Conservation (phyloP, 2,888 invertebrate species). For the Coelopa pilipes region DNA sequence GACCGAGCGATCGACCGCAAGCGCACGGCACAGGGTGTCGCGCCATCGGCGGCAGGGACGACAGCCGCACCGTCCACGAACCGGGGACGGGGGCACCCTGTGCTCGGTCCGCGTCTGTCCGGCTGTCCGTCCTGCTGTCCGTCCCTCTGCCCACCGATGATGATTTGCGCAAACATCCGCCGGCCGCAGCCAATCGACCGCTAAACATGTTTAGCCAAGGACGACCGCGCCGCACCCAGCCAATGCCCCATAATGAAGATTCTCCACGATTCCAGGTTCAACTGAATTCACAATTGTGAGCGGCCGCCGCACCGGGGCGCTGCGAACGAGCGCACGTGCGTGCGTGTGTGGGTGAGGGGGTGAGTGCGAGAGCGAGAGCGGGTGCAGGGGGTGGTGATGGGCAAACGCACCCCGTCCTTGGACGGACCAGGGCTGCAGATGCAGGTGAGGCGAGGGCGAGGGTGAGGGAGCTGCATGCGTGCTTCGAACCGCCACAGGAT, state of each 20-base stretch:
- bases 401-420: too few relatives aligned
- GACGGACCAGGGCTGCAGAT: neutral
- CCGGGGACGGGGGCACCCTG: neutral
- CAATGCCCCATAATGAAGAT: slow-evolving; percentile 61
- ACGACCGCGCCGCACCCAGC: slow-evolving; percentile 51
- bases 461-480: slow-evolving; percentile 37
- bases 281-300: slow-evolving; percentile 58
- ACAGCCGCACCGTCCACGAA: too few relatives aligned
- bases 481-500: slow-evolving; percentile 28
- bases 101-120: neutral
- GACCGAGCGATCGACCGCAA: neutral
- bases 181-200: slow-evolving; percentile 40
- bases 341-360: slow-evolving; percentile 28
- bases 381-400: neutral
- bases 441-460: neutral
- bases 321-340: slow-evolving; percentile 42
- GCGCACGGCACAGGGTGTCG: slow-evolving; percentile 1
- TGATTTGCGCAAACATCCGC: slow-evolving; percentile 38
- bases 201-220: slow-evolving; percentile 42
- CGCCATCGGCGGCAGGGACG: too few relatives aligned
- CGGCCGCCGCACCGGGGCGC: slow-evolving; percentile 49
- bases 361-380: neutral
- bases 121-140: neutral
- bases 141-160: slow-evolving; percentile 12
- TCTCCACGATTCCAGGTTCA: slow-evolving; percentile 45